Percentiles rank a stretch among this genome's conserved stretches.
phyloP scores from a whole-genome alignment of 2,113 vertebrate species.

The Loxodonta africana region DNA sequence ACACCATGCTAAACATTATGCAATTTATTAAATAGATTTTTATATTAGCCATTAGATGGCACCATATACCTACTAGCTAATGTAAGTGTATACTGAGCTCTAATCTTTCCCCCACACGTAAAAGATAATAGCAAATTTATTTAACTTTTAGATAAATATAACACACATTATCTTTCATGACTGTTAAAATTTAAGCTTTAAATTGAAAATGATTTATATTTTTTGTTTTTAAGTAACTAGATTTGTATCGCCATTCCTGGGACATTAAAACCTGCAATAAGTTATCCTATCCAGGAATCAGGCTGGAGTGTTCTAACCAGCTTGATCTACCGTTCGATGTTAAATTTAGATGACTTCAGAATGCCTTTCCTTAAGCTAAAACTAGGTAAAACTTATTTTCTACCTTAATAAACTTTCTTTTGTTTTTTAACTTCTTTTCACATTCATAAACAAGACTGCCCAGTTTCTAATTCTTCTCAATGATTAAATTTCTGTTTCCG shows the following conservation, averaged over 20 bases:
- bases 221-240: background rate
- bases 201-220: background rate
- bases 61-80: conserved; percentile 65
- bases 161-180: background rate
- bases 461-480: conserved; percentile 15
- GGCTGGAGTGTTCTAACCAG: background rate
- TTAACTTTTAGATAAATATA: conserved; percentile 38
- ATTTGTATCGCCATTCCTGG: conserved; percentile 23
- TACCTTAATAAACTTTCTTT: background rate
- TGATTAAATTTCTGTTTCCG: background rate
- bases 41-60: conserved; percentile 84
- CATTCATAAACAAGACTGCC: background rate
- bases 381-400: background rate
- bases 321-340: background rate
- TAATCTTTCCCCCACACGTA: background rate
- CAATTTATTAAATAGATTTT: conserved; percentile 45
- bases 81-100: background rate
- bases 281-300: conserved; percentile 32
- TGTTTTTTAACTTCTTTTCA: background rate
- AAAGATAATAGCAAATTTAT: background rate
- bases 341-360: background rate
- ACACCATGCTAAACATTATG: background rate
- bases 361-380: conserved; percentile 9
- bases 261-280: conserved; percentile 28
- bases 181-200: conserved; percentile 48